Conservation (phyloP, 2,888 invertebrate species). For the Abscondita cerata region DNA sequence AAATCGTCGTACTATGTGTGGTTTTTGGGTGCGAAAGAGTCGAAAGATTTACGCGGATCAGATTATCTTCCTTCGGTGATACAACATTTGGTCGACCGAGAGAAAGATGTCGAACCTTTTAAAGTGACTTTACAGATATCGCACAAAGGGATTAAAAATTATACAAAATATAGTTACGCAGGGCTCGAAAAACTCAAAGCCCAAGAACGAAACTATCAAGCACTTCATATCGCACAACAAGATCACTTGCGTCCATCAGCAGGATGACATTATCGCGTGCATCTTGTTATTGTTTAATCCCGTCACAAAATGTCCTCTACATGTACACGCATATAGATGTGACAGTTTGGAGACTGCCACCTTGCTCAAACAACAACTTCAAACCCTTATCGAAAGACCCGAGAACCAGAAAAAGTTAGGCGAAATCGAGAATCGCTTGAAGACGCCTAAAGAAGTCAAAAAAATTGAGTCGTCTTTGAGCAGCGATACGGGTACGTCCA, state of each 20-base stretch:
- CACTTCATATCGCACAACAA: conserved; percentile 95
- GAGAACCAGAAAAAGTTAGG: conserved; percentile 87
- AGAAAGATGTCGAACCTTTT: conserved; percentile 85
- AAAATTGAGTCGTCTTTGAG: conserved; percentile 79
- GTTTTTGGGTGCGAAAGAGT: conserved; percentile 96
- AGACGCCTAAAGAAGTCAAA: conserved; percentile 64
- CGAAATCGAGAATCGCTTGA: conserved; percentile 74
- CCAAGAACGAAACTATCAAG: conserved; percentile 75
- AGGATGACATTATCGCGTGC: conserved; percentile 92
- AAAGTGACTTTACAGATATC: conserved; percentile 91
- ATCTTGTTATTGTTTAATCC: conserved; percentile 94
- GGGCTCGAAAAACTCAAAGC: conserved; percentile 51
- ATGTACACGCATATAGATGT: conserved; percentile 94
- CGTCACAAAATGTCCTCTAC: conserved; percentile 91
- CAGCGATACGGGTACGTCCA: conserved; percentile 73
- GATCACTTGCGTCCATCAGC: conserved; percentile 88
- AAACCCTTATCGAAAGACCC: conserved; percentile 80
- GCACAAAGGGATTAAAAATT: conserved; percentile 91
- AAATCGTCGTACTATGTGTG: conserved; percentile 92
- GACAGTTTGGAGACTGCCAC: conserved; percentile 94
- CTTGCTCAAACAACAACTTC: conserved; percentile 83
- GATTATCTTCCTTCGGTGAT: conserved; percentile 88
- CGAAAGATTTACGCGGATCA: conserved; percentile 84
- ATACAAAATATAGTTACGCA: conserved; percentile 72
- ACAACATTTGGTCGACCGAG: conserved; percentile 82